Evolutionary conservation across 2,113 vertebrate species (phyloP).

Genomic region (Herpailurus yagouaroundi): DNA sequence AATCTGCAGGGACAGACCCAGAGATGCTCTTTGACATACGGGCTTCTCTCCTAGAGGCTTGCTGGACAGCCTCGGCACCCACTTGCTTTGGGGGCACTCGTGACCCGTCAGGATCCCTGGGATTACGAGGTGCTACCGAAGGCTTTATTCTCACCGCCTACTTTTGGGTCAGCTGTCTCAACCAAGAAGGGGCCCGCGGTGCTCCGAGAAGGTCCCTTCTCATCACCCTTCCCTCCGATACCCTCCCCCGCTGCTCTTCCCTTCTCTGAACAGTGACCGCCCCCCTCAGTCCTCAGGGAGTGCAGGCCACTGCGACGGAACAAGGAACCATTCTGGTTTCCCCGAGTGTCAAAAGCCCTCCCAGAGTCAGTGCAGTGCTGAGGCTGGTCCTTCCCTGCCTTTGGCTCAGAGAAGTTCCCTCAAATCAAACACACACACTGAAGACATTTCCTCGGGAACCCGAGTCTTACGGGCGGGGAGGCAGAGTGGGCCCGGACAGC

Average conservation of each 20-base stretch:
- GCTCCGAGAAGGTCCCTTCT: neutral
- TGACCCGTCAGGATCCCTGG: neutral
- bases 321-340: neutral
- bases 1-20: conserved; percentile 87
- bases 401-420: neutral
- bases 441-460: neutral
- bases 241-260: neutral
- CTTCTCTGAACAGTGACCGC: neutral
- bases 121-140: neutral
- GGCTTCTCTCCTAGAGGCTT: neutral
- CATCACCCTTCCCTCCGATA: neutral
- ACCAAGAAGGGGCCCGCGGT: neutral
- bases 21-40: neutral
- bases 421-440: neutral
- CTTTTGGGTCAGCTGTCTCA: neutral
- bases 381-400: neutral
- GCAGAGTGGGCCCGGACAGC: neutral
- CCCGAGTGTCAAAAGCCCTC: neutral
- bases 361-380: neutral
- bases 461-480: neutral
- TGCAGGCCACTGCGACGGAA: too few species aligned
- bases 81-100: neutral
- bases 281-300: neutral
- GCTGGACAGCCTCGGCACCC: neutral
- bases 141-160: neutral